These are phyloP conservation scores for Haliaeetus albicilla DNA, from an alignment of 2,797 vertebrate species.

Conservation along the genomic window DNA sequence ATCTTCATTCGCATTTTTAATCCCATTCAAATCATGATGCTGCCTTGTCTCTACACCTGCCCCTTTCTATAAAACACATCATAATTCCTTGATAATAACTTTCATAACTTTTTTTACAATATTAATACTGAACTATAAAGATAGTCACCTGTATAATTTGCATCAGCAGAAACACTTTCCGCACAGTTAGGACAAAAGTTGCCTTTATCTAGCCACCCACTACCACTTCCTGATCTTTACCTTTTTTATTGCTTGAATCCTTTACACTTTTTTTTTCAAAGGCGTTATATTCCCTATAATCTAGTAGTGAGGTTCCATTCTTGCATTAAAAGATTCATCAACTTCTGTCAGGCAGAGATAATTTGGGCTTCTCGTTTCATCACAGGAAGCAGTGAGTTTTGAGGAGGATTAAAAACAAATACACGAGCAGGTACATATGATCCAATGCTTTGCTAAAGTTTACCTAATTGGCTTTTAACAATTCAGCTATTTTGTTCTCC, in stretches of 20 bases:
- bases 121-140: neutral
- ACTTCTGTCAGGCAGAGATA: neutral
- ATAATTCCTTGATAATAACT: neutral
- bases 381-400: neutral
- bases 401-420: neutral
- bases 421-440: rapidly evolving
- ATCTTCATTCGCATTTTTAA: neutral
- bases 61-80: neutral
- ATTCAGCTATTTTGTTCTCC: neutral
- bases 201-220: neutral
- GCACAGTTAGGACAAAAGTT: neutral
- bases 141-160: neutral
- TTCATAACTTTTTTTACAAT: neutral
- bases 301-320: neutral
- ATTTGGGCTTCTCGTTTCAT: neutral
- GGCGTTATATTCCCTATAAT: neutral
- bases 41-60: neutral
- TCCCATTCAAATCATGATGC: neutral
- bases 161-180: neutral
- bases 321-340: neutral
- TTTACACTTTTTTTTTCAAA: neutral
- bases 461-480: neutral
- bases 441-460: neutral
- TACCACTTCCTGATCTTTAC: neutral
- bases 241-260: neutral